Evolutionary conservation across 2,797 vertebrate genomes (phyloP).

Genomic region (Schizopygopsis malacanthus): DNA sequence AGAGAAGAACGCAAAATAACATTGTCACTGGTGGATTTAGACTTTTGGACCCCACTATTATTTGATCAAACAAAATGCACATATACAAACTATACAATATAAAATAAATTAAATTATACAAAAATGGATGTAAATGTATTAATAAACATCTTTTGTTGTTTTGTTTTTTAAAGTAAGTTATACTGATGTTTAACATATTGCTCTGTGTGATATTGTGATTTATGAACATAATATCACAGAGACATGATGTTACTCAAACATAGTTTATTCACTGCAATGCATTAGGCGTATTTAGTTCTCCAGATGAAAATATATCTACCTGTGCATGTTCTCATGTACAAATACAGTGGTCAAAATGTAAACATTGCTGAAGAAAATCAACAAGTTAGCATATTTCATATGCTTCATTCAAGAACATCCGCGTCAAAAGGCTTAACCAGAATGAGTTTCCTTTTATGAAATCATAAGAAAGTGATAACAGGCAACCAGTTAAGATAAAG

Average conservation of each 20-base stretch:
- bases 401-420: slow-evolving; percentile 52
- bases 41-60: too few relatives aligned
- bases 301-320: slow-evolving; percentile 65
- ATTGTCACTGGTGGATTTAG: background rate
- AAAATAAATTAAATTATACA: background rate
- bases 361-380: slow-evolving; percentile 58
- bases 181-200: background rate
- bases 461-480: background rate
- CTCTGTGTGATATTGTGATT: background rate
- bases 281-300: slow-evolving; percentile 55
- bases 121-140: background rate
- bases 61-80: background rate
- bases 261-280: slow-evolving; percentile 72
- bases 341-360: slow-evolving; percentile 68
- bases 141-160: too few relatives aligned
- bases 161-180: background rate
- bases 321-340: slow-evolving; percentile 66
- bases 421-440: slow-evolving; percentile 18
- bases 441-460: slow-evolving; percentile 29
- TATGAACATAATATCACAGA: background rate
- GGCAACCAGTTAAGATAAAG: background rate
- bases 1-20: background rate
- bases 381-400: slow-evolving; percentile 37
- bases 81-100: background rate
- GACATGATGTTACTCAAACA: slow-evolving; percentile 55